phyloP scores from a whole-genome alignment of 1,140 invertebrate genomes.

The Helicoverpa armigera region DNA sequence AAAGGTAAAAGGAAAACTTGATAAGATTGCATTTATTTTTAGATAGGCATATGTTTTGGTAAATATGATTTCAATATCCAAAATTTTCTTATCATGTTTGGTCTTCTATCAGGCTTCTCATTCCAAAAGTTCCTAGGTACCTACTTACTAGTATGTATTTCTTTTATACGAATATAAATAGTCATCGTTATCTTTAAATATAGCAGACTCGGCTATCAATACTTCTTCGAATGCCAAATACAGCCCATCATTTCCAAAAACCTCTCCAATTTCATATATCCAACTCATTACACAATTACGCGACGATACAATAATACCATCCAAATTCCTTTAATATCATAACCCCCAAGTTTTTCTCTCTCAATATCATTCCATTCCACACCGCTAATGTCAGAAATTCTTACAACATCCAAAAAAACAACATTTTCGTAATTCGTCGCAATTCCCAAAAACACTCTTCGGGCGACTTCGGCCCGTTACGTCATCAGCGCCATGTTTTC shows the following conservation, averaged over 20 bases:
- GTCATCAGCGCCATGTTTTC: conserved; percentile 65
- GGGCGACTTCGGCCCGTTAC: conserved; percentile 47
- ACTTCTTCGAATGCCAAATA: too few relatives aligned
- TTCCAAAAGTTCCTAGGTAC: too few relatives aligned
- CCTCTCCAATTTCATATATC: not conserved
- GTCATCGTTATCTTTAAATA: too few relatives aligned
- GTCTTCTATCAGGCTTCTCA: too few relatives aligned
- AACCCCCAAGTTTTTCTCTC: not conserved
- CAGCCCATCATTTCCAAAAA: too few relatives aligned
- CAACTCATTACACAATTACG: not conserved
- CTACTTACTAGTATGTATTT: too few relatives aligned
- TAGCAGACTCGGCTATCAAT: too few relatives aligned
- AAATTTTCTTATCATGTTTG: too few relatives aligned
- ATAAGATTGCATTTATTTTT: too few relatives aligned
- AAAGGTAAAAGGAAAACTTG: not conserved
- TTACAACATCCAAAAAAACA: conserved; percentile 42
- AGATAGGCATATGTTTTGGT: too few relatives aligned
- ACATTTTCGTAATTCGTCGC: conserved; percentile 39
- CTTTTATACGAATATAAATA: too few relatives aligned
- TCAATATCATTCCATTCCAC: not conserved
- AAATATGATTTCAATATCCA: too few relatives aligned
- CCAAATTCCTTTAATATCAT: not conserved
- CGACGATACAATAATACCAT: not conserved
- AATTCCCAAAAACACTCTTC: conserved; percentile 51
- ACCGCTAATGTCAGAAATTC: conserved; percentile 42